Evolutionary conservation across 2,888 invertebrate species (phyloP).

Genomic region (Hofmannophila pseudospretella): DNA sequence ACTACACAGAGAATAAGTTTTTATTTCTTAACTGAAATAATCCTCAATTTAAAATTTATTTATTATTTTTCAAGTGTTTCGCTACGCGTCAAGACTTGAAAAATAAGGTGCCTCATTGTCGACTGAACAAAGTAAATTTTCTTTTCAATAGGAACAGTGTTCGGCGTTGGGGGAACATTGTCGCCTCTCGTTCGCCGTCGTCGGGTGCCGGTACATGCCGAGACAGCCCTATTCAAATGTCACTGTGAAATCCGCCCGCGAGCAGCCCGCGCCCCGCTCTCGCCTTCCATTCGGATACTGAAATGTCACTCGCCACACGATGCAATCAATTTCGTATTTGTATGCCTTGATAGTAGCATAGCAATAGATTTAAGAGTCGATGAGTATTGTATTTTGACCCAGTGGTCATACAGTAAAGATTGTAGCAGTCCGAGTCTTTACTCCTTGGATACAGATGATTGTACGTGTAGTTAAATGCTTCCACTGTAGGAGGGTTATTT

Average conservation of each 20-base stretch:
- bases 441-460: too few relatives aligned
- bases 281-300: slow-evolving; percentile 48
- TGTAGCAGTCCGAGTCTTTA: too few relatives aligned
- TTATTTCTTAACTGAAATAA: too few relatives aligned
- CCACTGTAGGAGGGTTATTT: too few relatives aligned
- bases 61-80: slow-evolving; percentile 2
- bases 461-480: too few relatives aligned
- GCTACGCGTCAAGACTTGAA: slow-evolving; percentile 27
- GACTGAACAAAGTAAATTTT: slow-evolving; percentile 68
- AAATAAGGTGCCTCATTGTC: slow-evolving; percentile 56
- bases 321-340: slow-evolving; percentile 78
- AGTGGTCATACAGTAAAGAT: too few relatives aligned
- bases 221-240: slow-evolving; percentile 76
- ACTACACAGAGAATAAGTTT: too few relatives aligned
- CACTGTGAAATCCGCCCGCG: slow-evolving; percentile 54
- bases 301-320: slow-evolving; percentile 75
- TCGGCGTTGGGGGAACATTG: slow-evolving; percentile 68
- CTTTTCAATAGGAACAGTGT: slow-evolving; percentile 69
- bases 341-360: slow-evolving; percentile 64
- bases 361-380: slow-evolving; percentile 60
- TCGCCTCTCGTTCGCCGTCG: slow-evolving; percentile 69
- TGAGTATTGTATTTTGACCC: slow-evolving; percentile 2
- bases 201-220: slow-evolving; percentile 72
- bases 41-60: not conserved
- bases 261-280: slow-evolving; percentile 30